Base-by-base conservation (phyloP, 1,140 invertebrate species). In the Zaprionus taronus region DNA sequence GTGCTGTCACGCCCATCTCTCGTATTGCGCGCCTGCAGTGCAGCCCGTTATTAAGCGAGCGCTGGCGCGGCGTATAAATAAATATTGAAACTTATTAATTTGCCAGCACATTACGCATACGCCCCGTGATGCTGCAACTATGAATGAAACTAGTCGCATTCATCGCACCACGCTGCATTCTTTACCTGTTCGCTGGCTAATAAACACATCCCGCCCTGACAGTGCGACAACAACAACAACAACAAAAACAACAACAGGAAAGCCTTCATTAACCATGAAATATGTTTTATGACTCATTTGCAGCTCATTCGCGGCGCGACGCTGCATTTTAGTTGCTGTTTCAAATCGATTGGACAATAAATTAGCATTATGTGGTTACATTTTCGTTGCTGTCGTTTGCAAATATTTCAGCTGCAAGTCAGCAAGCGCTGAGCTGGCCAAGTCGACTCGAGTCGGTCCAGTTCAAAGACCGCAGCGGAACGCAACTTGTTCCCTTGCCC, bases 301-400 rank as follows among this genome's bases (percentile, higher is more conserved):
- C 41, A 36, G 47, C n/a, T 58, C 9, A n/a, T 9, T 49, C 6
- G 49, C 38, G 24, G 31, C 17, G 11, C 12, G 31, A 22, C 38
- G 64, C 38, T 67, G 60, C 47, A 63, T 65, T 69, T 86, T 83
- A 85, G 83, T 87, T 67, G 76, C 77, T 86, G 83, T 83, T 82
- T 86, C 83, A 83, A 87, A 85, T 86, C 80, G 83, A 85, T 87
- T 79, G 64, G 79, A 41, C 65, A 82, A 86, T 86, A 85, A 86
- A 85, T 85, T 86, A 82, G 83, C 79, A 79, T 86, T 86, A 86
- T 86, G 76, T 65, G 80, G 76, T 70, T 82, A 73, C 69, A 65
- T 56, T 38, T 58, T 38, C 22, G 28, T 41, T 15, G 14, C 14
- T 64, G 72, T 38, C 20, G 75, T 65, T 66, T 66, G 61, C 41